Evolutionary conservation across 1,140 invertebrate genomes (phyloP).

Genomic region (Palaemon carinicauda): DNA sequence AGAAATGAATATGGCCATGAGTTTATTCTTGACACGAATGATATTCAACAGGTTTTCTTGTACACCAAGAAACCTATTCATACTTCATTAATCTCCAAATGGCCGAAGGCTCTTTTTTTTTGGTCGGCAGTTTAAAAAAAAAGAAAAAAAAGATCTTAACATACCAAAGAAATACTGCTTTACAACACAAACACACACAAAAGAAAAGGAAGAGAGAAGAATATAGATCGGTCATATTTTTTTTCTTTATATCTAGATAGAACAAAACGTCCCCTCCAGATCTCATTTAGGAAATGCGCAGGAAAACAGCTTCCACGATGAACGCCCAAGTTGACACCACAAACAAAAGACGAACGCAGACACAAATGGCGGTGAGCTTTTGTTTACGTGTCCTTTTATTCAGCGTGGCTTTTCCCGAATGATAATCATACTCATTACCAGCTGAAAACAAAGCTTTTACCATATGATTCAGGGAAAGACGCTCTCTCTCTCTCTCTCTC

Average conservation of each 20-base stretch:
- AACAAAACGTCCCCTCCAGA: conserved; percentile 29
- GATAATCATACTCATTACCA: conserved; percentile 55
- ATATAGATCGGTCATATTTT: no score
- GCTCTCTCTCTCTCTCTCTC: background rate
- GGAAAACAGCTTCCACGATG: conserved; percentile 9
- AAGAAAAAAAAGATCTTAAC: no score
- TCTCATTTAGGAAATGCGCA: conserved; percentile 48
- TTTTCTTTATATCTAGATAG: background rate
- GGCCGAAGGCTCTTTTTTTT: no score
- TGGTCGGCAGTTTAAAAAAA: no score
- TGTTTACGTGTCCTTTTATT: conserved; percentile 49
- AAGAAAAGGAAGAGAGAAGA: background rate
- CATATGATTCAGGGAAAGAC: conserved; percentile 46
- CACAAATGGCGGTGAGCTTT: conserved; percentile 45
- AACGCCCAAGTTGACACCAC: conserved; percentile 41
- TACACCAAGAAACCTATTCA: no score
- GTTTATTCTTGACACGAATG: no score
- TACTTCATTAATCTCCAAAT: no score
- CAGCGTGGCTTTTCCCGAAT: conserved; percentile 47
- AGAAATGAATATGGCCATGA: no score
- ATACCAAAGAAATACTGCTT: no score
- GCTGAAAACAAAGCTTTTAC: conserved; percentile 29
- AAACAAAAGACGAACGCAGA: conserved; percentile 55
- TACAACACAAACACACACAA: background rate
- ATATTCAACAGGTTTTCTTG: no score